phyloP scores from a whole-genome alignment of 2,888 invertebrate genomes.

The Trypoxylon attenuatum region DNA sequence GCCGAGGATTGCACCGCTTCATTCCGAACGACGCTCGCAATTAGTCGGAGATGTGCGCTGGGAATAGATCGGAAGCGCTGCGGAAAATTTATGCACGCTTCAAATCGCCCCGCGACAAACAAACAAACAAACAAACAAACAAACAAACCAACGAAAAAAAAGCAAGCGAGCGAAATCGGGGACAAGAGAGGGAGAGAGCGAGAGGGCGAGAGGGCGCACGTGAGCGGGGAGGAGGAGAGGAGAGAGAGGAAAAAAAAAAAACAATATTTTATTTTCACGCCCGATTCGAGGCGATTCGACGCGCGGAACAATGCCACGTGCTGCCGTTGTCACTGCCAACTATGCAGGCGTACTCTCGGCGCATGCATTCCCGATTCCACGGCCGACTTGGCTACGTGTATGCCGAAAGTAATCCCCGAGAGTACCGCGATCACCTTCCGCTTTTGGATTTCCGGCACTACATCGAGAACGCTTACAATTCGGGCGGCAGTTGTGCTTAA shows the following conservation, averaged over 20 bases:
- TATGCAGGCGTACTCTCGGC: background rate
- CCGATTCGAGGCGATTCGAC: background rate
- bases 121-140: background rate
- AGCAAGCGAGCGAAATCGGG: too few relatives aligned
- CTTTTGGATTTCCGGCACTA: background rate
- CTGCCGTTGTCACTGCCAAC: background rate
- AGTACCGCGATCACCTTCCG: background rate
- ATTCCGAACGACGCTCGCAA: slow-evolving; percentile 15
- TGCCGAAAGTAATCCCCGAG: slow-evolving; percentile 5
- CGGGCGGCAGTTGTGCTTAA: too few relatives aligned
- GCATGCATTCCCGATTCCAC: background rate
- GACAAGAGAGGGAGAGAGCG: too few relatives aligned
- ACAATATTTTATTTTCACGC: background rate
- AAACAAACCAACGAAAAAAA: background rate
- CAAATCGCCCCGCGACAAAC: too few relatives aligned
- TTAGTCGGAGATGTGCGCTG: slow-evolving; percentile 26
- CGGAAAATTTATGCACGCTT: slow-evolving; percentile 6
- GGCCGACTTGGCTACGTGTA: slow-evolving; percentile 5
- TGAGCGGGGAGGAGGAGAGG: too few relatives aligned
- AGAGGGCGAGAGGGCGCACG: too few relatives aligned
- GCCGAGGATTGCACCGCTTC: slow-evolving; percentile 28
- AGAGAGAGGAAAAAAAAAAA: too few relatives aligned
- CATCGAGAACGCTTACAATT: too few relatives aligned
- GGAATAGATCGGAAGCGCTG: slow-evolving; percentile 24
- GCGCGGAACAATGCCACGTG: background rate